Evolutionary conservation across 2,888 invertebrate species (phyloP).

Genomic region (Athripsodes cinereus): DNA sequence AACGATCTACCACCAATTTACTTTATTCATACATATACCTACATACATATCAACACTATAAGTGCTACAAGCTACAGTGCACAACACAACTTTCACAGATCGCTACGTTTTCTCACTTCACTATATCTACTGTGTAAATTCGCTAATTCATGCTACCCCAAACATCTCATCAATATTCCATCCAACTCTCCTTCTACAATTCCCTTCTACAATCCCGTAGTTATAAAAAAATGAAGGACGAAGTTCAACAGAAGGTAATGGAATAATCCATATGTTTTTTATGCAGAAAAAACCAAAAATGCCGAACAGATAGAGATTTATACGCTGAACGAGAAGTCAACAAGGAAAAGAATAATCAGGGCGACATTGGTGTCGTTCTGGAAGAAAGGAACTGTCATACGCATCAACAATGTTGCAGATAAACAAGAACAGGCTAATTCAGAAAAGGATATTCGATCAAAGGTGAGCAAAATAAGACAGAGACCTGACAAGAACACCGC

Average conservation of each 20-base stretch:
- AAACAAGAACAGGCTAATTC: slow-evolving; percentile 61
- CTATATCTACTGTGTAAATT: too few species aligned
- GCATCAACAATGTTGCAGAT: slow-evolving; percentile 69
- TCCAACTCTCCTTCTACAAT: too few species aligned
- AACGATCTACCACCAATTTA: too few species aligned
- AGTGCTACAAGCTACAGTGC: not conserved
- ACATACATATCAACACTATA: too few species aligned
- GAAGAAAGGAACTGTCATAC: slow-evolving; percentile 60
- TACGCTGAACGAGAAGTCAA: slow-evolving; percentile 56
- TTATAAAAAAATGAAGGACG: slow-evolving; percentile 18
- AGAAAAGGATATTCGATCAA: slow-evolving; percentile 62
- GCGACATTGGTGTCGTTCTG: slow-evolving; percentile 61
- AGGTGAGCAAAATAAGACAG: slow-evolving; percentile 41
- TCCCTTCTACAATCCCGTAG: too few species aligned
- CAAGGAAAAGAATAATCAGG: slow-evolving; percentile 54
- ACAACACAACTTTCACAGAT: not conserved
- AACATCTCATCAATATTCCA: too few species aligned
- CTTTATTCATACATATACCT: too few species aligned
- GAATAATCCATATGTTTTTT: slow-evolving; percentile 27
- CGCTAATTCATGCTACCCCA: too few species aligned
- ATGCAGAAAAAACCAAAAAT: slow-evolving; percentile 66
- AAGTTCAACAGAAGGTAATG: slow-evolving; percentile 25
- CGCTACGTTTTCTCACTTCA: not conserved
- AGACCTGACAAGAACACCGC: slow-evolving; percentile 1
- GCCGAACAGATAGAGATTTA: slow-evolving; percentile 65